Conservation (phyloP, 2,113 vertebrate species). For the Microcebus tavaratra region DNA sequence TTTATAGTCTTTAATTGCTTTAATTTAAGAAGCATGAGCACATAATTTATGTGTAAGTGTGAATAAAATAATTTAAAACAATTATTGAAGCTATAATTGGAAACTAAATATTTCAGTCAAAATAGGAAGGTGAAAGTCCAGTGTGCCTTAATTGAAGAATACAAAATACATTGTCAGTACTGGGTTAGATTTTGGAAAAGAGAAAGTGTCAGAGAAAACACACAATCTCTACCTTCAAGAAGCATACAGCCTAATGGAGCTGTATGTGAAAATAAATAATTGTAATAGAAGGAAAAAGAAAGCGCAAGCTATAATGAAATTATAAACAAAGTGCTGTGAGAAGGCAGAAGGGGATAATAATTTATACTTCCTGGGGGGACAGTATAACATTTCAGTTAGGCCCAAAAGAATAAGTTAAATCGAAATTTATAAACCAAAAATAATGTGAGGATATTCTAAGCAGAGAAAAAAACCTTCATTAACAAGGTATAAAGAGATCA, state of each 20-base stretch:
- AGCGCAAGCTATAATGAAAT: background rate
- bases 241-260: background rate
- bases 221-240: background rate
- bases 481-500: background rate
- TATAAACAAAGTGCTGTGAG: background rate
- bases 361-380: background rate
- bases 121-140: background rate
- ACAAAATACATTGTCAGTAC: background rate
- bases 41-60: background rate
- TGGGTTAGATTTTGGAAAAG: background rate
- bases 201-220: background rate
- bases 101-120: background rate
- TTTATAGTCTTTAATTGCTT: slow-evolving; percentile 10
- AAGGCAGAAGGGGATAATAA: background rate
- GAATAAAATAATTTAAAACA: background rate
- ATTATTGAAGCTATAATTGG: background rate
- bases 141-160: background rate
- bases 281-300: background rate
- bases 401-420: background rate
- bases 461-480: background rate
- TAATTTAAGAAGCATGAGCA: background rate
- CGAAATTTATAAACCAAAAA: background rate
- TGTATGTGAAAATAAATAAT: slow-evolving; percentile 14
- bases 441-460: background rate
- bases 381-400: slow-evolving; percentile 25